A percentile compares a stretch with the other conserved stretches of the same genome.
Conservation (phyloP, 2,888 invertebrate species). For the Tillus elongatus region DNA sequence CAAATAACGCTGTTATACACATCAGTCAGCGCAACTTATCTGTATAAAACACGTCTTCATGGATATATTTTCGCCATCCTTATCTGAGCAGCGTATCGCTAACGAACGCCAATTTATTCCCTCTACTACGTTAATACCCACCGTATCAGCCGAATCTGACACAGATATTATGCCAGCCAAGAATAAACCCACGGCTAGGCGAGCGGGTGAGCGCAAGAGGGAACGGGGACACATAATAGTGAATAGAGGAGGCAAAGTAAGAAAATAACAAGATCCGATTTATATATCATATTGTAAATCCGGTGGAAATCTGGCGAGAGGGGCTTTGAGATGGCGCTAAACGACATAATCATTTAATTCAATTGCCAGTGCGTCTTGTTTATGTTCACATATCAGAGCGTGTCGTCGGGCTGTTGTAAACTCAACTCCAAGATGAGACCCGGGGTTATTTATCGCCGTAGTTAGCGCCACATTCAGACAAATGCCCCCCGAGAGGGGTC, state of each 20-base stretch:
- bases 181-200: too few species aligned
- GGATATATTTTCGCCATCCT: too few species aligned
- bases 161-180: too few species aligned
- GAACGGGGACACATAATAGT: background rate
- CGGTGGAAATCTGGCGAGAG: slow-evolving; percentile 24
- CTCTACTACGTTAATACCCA: too few species aligned
- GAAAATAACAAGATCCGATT: slow-evolving; percentile 25
- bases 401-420: slow-evolving; percentile 28
- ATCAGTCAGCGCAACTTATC: too few species aligned
- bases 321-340: slow-evolving; percentile 23
- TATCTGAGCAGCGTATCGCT: too few species aligned
- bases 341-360: slow-evolving; percentile 36
- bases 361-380: slow-evolving; percentile 31
- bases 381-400: slow-evolving; percentile 35
- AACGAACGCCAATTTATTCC: too few species aligned
- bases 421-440: slow-evolving; percentile 24
- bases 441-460: slow-evolving; percentile 32
- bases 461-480: slow-evolving; percentile 31
- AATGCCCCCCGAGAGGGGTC: slow-evolving; percentile 22
- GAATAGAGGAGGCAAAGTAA: slow-evolving; percentile 7
- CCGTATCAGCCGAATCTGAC: too few species aligned
- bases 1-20: too few species aligned
- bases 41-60: too few species aligned
- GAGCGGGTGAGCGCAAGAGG: too few species aligned
- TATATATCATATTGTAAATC: slow-evolving; percentile 26